Conservation (phyloP, 2,113 vertebrate species). For the Climacteris rufus region DNA sequence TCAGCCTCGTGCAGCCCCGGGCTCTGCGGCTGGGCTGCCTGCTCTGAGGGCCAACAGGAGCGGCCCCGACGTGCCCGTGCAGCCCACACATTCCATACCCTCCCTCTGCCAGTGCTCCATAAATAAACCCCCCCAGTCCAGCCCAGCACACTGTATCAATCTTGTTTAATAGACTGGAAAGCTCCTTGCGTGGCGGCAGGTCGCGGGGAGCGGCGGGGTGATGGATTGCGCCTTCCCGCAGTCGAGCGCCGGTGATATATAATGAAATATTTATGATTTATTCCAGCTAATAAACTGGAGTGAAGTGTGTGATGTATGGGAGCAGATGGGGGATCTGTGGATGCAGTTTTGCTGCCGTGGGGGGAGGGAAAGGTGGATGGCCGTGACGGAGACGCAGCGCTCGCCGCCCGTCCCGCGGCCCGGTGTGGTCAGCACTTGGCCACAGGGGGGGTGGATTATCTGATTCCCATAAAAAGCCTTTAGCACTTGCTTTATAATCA, state of each 20-base stretch:
- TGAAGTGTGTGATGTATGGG: constrained; percentile 88
- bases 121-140: constrained; percentile 85
- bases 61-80: not conserved
- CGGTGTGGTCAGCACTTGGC: not conserved
- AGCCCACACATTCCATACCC: accelerated
- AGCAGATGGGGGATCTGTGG: constrained; percentile 86
- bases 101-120: constrained; percentile 69
- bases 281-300: constrained; percentile 92
- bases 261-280: constrained; percentile 97
- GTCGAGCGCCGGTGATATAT: constrained; percentile 79
- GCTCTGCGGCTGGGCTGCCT: not conserved
- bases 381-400: not conserved
- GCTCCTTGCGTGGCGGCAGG: constrained; percentile 76
- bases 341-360: constrained; percentile 37
- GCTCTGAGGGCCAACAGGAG: not conserved
- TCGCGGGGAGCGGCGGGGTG: constrained; percentile 78
- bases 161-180: constrained; percentile 94
- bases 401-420: not conserved
- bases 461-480: not conserved
- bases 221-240: constrained; percentile 85
- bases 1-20: not conserved
- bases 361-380: not conserved
- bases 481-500: not conserved
- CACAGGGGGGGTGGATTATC: not conserved
- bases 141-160: constrained; percentile 87